Base-by-base conservation (phyloP, 2,113 vertebrate genomes). In the Spheniscus mendiculus region DNA sequence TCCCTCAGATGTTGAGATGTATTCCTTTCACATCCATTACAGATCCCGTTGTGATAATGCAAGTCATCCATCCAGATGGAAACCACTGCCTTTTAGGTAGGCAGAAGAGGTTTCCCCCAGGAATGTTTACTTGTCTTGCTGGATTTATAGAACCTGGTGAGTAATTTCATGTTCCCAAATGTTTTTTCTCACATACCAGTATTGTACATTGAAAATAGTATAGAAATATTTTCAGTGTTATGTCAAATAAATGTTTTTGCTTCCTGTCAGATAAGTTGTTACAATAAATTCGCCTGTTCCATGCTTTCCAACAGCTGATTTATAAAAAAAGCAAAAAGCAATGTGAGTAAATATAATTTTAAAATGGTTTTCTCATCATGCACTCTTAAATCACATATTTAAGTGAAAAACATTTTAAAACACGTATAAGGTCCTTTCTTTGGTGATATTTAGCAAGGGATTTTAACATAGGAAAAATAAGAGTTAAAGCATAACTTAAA, bases 11-110 rank as follows among this genome's bases (percentile, higher is more conserved):
- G 13, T 66, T 70, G 45, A 71, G 84, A 49, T 87, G 23, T 2
- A 9, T 94, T 88, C 6, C 2, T 77, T 83, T 93, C 7, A 23
- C 18, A 14, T 81, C 13, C 12, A 20, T 83, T 94, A 9, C 71
- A 99, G 99, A 99, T 98, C 99, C 99, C 23, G 99, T 99, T 63
- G 99, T 99, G 86, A 99, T 99, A 98, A 99, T 99, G 99, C 98
- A 99, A 97, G 99, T 99, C 56, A 97, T 99, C 96, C 99, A 99
- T 93, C 99, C 99, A 32, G 99, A 99, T 97, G 99, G 99, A 42
- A 99, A 99, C 91, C 99, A 98, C 80, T 99, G 99, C 90, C 98
- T 99, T 96, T 97, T 99, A 97, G 99, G 99, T 55, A 99, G 99
- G 87, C 99, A 99, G 97, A 99, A 99, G 94, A 95, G 97, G 45